Evolutionary conservation across 2,797 vertebrate genomes (phyloP).

Genomic region (Microctenopoma lineatum): DNA sequence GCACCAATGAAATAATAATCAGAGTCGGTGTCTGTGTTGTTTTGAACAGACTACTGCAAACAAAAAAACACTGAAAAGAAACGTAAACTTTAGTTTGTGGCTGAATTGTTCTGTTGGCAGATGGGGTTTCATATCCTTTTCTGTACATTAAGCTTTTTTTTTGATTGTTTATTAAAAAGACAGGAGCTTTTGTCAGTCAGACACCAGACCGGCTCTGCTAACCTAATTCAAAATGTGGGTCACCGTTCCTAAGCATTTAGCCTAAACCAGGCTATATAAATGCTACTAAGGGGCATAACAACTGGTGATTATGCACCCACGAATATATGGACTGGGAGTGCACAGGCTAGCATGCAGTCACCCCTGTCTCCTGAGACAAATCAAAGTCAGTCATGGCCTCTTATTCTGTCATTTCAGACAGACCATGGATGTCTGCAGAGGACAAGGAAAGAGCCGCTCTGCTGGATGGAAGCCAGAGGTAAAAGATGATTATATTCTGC

Average conservation of each 20-base stretch:
- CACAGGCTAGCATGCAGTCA: conserved; percentile 19
- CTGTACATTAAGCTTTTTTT: background rate
- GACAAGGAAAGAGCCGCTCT: conserved; percentile 43
- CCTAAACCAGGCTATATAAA: background rate
- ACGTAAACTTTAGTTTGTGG: too few relatives aligned
- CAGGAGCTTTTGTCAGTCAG: background rate
- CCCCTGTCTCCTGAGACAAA: conserved; percentile 43
- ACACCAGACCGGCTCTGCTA: background rate
- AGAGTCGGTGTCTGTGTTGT: too few relatives aligned
- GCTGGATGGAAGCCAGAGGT: conserved; percentile 68
- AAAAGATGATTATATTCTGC: conserved; percentile 73
- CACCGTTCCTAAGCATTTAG: background rate
- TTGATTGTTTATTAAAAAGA: background rate
- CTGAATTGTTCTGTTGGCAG: too few relatives aligned
- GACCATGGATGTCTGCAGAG: conserved; percentile 53
- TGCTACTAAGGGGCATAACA: conserved; percentile 11
- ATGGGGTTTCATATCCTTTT: background rate
- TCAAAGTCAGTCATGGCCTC: conserved; percentile 65
- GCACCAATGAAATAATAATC: too few relatives aligned
- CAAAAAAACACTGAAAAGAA: too few relatives aligned
- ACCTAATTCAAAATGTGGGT: background rate
- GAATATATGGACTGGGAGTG: conserved; percentile 10
- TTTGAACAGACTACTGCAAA: too few relatives aligned
- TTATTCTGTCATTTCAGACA: conserved; percentile 64
- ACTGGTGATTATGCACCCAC: background rate